phyloP scores from a whole-genome alignment of 2,888 invertebrate genomes.

The Pterostichus madidus region DNA sequence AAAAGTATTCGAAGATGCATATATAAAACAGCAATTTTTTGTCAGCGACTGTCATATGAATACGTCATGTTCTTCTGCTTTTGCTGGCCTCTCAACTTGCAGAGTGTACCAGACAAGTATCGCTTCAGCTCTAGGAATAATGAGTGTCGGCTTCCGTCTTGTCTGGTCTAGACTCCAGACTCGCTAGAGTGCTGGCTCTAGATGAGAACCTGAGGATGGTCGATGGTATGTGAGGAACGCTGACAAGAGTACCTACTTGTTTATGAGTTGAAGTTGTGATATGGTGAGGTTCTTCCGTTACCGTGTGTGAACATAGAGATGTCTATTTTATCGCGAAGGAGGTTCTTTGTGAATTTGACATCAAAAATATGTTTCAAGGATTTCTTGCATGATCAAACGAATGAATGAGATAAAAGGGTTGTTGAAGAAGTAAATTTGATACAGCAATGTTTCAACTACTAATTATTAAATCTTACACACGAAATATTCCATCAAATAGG shows the following conservation, averaged over 20 bases:
- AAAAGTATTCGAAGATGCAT: too few relatives aligned
- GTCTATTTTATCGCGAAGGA: too few relatives aligned
- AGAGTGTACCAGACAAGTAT: background rate
- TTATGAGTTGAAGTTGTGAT: slow-evolving; percentile 1
- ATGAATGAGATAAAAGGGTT: too few relatives aligned
- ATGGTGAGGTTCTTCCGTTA: background rate
- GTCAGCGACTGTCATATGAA: background rate
- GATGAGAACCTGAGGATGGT: background rate
- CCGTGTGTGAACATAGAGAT: too few relatives aligned
- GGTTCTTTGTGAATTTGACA: too few relatives aligned
- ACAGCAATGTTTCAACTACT: too few relatives aligned
- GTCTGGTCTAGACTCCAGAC: background rate
- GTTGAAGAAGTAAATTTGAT: too few relatives aligned
- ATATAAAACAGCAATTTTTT: background rate
- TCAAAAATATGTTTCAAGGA: too few relatives aligned
- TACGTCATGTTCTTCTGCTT: background rate
- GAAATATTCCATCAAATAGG: too few relatives aligned
- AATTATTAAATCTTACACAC: too few relatives aligned
- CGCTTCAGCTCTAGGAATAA: slow-evolving; percentile 1
- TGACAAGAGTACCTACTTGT: background rate
- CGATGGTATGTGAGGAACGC: slow-evolving; percentile 6
- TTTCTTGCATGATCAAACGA: too few relatives aligned
- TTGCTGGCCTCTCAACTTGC: background rate
- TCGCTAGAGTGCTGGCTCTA: background rate
- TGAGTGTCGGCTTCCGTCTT: background rate